Evolutionary conservation across 2,888 invertebrate genomes (phyloP).

Genomic region (Dorcus hopei): DNA sequence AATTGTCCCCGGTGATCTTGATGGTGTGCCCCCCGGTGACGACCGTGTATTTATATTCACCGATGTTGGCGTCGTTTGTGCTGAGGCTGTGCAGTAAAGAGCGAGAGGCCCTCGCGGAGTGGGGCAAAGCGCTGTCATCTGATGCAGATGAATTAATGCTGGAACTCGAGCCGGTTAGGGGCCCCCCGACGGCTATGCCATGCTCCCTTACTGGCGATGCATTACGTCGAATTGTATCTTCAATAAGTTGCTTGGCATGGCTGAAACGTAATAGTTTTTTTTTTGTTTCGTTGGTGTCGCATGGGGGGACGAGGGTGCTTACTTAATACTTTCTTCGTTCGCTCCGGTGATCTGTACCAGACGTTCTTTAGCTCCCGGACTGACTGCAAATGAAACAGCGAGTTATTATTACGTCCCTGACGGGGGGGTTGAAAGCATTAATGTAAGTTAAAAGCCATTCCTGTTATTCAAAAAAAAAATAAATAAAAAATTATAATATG

Average conservation of each 20-base stretch:
- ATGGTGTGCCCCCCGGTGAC: conserved; percentile 74
- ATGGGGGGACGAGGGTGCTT: conserved; percentile 43
- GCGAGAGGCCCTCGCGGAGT: conserved; percentile 55
- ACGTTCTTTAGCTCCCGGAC: conserved; percentile 91
- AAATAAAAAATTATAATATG: conserved; percentile 11
- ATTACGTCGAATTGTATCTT: conserved; percentile 92
- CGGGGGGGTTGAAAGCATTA: not conserved
- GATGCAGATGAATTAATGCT: conserved; percentile 76
- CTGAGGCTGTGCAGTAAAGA: conserved; percentile 75
- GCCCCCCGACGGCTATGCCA: conserved; percentile 55
- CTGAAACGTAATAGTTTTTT: conserved; percentile 49
- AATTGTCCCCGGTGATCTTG: conserved; percentile 80
- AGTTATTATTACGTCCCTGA: not conserved
- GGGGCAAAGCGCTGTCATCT: conserved; percentile 55
- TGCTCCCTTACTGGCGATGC: conserved; percentile 83
- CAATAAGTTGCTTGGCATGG: conserved; percentile 89
- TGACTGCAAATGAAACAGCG: conserved; percentile 62
- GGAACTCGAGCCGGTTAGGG: conserved; percentile 68
- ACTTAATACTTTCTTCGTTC: conserved; percentile 90
- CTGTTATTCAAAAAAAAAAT: conserved; percentile 14
- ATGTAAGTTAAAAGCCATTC: conserved; percentile 15
- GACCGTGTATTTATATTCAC: conserved; percentile 87
- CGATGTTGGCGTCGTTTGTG: conserved; percentile 78
- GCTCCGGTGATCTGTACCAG: conserved; percentile 94
- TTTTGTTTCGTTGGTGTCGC: too few relatives aligned